Base-by-base conservation (phyloP, 2,113 vertebrate species). In the Rhipidura dahli region DNA sequence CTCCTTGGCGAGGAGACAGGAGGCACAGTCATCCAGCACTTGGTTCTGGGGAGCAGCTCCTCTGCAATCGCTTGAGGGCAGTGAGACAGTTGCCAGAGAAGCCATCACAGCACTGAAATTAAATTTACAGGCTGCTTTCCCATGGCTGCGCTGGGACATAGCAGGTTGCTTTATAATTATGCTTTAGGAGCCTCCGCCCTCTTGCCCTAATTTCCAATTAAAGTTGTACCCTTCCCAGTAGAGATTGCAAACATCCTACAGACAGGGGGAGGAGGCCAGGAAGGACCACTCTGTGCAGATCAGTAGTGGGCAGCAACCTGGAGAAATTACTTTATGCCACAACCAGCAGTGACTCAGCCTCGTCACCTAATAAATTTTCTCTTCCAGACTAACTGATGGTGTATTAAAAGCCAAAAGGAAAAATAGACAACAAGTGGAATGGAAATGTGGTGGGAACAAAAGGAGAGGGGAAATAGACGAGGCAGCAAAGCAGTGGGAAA, bases 101-200 rank as follows among this genome's bases (percentile, higher is more conserved):
- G 79, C 63, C 89, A 65, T 42, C 59, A 51, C 30, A 31, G 94
- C 63, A 22, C 39, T 6, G 39, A 89, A 89, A 95, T 92, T 71
- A 81, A 85, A 68, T 86, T 95, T 96, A 88, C 39, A 54, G 79
- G 77, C 60, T 92, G 93, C 94, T 97, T 98, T 97, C 96, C 95
- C 97, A 96, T 78, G 85, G 87, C 89, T 77, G 83, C 90, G 71
- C 92, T 85, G 84, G 91, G 80, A 53, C 93, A 71, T 51, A 68
- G 39, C 84, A 85, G 57, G 75, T 60, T 92, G 61, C 83, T 78
- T 89, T 90, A 49, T 97, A 96, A 97, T 98, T 97, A 97, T 8
- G 50, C 23, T 76, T 77, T 30, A 91, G 72, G 23, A 97, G 73
- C 93, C 92, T 73, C 93, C 96, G 1, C 97, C 97, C 96, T 96